Conservation (phyloP, 2,888 invertebrate genomes). For the Eilema sororculum region DNA sequence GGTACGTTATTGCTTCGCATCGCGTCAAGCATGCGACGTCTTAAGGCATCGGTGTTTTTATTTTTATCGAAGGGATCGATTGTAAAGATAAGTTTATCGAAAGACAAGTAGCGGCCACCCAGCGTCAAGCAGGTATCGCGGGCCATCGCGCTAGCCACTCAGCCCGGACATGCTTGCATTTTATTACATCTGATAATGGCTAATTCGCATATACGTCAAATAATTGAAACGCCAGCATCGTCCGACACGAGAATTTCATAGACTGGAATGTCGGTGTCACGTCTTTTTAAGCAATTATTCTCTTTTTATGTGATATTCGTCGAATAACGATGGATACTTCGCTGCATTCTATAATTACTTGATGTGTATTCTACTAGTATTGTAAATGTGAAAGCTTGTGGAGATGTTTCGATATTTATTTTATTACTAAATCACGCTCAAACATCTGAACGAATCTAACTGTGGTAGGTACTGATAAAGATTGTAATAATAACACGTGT, state of each 20-base stretch:
- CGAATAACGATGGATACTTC: conserved; percentile 46
- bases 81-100: conserved; percentile 85
- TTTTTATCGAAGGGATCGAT: conserved; percentile 85
- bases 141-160: conserved; percentile 57
- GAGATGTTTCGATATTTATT: too few relatives aligned
- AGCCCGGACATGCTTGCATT: conserved; percentile 73
- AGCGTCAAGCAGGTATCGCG: conserved; percentile 59
- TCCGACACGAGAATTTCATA: conserved; percentile 46
- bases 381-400: too few relatives aligned
- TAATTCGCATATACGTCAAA: conserved; percentile 84
- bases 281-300: conserved; percentile 59
- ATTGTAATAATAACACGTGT: too few relatives aligned
- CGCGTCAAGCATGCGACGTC: conserved; percentile 80
- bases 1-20: conserved; percentile 80
- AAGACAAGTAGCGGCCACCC: conserved; percentile 87
- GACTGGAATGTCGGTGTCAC: conserved; percentile 62
- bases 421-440: too few relatives aligned
- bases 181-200: conserved; percentile 83
- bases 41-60: conserved; percentile 74
- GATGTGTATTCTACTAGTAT: conserved; percentile 31
- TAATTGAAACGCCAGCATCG: conserved; percentile 71
- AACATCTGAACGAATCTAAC: too few relatives aligned
- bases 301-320: conserved; percentile 56
- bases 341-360: conserved; percentile 50
- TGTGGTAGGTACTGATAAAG: too few relatives aligned